A percentile compares a stretch with the other conserved stretches of the same genome.
Evolutionary conservation across 2,797 vertebrate species (phyloP).

Genomic region (Vireo griseus): DNA sequence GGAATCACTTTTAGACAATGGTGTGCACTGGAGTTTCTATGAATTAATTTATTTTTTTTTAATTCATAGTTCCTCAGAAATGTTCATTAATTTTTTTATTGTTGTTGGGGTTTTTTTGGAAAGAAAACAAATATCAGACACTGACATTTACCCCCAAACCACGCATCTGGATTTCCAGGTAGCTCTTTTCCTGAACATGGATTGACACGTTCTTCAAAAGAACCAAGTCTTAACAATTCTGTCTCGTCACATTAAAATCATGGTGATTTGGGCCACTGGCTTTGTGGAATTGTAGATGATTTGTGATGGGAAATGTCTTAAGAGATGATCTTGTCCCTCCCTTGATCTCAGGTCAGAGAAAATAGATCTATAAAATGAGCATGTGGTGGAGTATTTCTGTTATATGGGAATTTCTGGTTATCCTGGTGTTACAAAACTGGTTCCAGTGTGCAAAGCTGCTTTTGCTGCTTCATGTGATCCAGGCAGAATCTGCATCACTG

Average conservation of each 20-base stretch:
- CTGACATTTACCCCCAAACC: background rate
- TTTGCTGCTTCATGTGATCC: background rate
- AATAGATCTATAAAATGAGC: background rate
- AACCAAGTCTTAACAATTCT: background rate
- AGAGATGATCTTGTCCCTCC: background rate
- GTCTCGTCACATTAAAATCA: background rate
- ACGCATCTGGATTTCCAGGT: background rate
- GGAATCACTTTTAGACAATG: background rate
- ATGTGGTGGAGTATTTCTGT: background rate
- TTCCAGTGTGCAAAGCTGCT: background rate
- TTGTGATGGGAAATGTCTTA: background rate
- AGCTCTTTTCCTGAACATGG: background rate
- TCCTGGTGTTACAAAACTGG: background rate
- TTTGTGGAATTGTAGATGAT: background rate
- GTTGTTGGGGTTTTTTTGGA: background rate
- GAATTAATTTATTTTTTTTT: background rate
- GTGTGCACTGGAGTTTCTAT: background rate
- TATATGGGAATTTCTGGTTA: background rate
- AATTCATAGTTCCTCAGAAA: background rate
- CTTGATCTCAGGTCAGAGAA: background rate
- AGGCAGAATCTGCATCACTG: background rate
- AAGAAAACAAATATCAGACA: background rate
- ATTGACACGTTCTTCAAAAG: background rate
- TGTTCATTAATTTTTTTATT: background rate
- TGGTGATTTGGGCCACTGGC: background rate